Conservation (phyloP, 2,113 vertebrate species). For the Albula glossodonta region DNA sequence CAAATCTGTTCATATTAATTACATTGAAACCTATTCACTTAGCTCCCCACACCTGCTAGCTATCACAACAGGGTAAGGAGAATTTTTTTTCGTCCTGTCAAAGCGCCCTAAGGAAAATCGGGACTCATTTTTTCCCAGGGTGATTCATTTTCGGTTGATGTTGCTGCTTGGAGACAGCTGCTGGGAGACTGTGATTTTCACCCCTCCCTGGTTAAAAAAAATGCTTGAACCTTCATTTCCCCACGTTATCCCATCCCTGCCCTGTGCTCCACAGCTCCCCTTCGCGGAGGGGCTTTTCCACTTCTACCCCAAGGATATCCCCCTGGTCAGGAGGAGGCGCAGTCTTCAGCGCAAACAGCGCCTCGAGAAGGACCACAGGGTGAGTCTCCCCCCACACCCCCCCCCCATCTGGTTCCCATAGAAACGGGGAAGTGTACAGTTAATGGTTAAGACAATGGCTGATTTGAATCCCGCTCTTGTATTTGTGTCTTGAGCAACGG, state of each 20-base stretch:
- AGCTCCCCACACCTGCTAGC: neutral
- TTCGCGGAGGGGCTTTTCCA: conserved; percentile 88
- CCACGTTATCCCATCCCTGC: neutral
- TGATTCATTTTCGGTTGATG: neutral
- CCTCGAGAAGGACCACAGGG: conserved; percentile 88
- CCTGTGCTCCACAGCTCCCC: conserved; percentile 73
- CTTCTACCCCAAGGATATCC: conserved; percentile 86
- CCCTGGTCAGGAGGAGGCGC: conserved; percentile 81
- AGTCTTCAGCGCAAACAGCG: conserved; percentile 75
- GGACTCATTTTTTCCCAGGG: neutral
- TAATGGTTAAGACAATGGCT: neutral
- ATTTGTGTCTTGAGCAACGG: neutral
- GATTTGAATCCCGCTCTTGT: neutral
- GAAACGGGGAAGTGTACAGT: neutral
- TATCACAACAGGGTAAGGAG: conserved; percentile 52
- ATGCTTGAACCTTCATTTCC: no score
- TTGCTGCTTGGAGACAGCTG: neutral
- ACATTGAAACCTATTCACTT: conserved; percentile 45
- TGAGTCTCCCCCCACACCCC: conserved; percentile 58
- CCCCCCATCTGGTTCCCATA: neutral
- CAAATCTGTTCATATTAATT: conserved; percentile 29
- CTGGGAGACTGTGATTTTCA: neutral
- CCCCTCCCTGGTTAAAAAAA: neutral
- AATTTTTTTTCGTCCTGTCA: conserved; percentile 60
- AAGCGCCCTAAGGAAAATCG: conserved; percentile 17